Evolutionary conservation across 2,888 invertebrate genomes (phyloP).

Genomic region (Aplocera efformata): DNA sequence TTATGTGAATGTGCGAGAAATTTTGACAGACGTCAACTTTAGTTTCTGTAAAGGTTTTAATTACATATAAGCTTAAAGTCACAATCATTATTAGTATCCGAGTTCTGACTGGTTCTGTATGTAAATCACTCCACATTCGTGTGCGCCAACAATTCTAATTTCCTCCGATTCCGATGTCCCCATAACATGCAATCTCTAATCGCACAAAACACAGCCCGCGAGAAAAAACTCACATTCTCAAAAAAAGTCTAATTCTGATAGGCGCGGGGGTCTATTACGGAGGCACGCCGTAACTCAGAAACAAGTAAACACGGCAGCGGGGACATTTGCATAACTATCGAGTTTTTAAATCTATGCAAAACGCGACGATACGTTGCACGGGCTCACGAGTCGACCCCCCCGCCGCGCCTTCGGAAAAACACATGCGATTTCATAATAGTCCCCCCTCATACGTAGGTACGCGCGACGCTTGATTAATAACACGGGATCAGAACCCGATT

Average conservation of each 20-base stretch:
- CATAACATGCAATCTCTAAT: slow-evolving; percentile 55
- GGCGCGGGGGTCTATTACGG: slow-evolving; percentile 65
- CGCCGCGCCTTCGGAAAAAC: slow-evolving; percentile 52
- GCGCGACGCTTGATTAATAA: slow-evolving; percentile 60
- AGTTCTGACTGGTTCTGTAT: slow-evolving; percentile 1
- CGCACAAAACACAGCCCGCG: slow-evolving; percentile 40
- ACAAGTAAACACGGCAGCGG: slow-evolving; percentile 74
- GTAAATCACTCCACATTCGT: slow-evolving; percentile 29
- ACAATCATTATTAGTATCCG: background rate
- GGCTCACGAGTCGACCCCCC: slow-evolving; percentile 60
- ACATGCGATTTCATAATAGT: slow-evolving; percentile 68
- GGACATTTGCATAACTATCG: slow-evolving; percentile 76
- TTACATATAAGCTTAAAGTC: too few relatives aligned
- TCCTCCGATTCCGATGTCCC: slow-evolving; percentile 38
- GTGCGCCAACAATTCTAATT: slow-evolving; percentile 37
- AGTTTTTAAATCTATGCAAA: slow-evolving; percentile 80
- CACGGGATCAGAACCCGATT: slow-evolving; percentile 48
- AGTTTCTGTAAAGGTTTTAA: too few relatives aligned
- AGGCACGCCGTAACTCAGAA: slow-evolving; percentile 74
- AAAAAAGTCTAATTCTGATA: slow-evolving; percentile 65
- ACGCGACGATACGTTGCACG: slow-evolving; percentile 74
- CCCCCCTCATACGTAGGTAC: slow-evolving; percentile 40
- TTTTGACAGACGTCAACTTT: too few relatives aligned
- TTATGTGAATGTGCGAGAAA: too few relatives aligned
- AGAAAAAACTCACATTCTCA: slow-evolving; percentile 39